Percentiles rank a stretch among this genome's conserved stretches.
phyloP scores from a whole-genome alignment of 2,113 vertebrate species.

The Rhinolophus sinicus region DNA sequence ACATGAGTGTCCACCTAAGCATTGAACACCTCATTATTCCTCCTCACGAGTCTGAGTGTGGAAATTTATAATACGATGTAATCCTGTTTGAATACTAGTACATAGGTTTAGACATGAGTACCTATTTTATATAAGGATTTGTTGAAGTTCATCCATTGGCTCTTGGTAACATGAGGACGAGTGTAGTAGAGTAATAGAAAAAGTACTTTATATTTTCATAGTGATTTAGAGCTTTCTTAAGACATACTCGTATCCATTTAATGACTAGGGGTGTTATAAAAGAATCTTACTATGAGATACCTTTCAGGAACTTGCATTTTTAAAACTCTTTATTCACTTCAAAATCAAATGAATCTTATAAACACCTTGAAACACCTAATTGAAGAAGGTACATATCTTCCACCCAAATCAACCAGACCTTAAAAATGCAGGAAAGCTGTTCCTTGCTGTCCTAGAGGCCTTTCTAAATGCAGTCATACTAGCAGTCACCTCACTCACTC shows the following conservation, averaged over 20 bases:
- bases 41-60: background rate
- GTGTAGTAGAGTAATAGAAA: background rate
- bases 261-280: background rate
- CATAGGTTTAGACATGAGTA: background rate
- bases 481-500: background rate
- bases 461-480: background rate
- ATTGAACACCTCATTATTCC: background rate
- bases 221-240: background rate
- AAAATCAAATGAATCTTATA: constrained; percentile 1
- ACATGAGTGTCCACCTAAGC: background rate
- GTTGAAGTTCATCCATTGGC: background rate
- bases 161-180: background rate
- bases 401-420: background rate
- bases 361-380: background rate
- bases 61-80: background rate
- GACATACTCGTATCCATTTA: background rate
- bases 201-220: background rate
- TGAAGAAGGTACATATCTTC: background rate
- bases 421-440: background rate
- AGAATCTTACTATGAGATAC: background rate
- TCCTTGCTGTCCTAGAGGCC: background rate
- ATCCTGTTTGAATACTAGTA: background rate
- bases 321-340: background rate
- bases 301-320: background rate
- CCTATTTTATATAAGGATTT: background rate